These are phyloP conservation scores for Rhagophthalmus giganteus DNA, from an alignment of 2,888 invertebrate genomes.

Conservation along the genomic window DNA sequence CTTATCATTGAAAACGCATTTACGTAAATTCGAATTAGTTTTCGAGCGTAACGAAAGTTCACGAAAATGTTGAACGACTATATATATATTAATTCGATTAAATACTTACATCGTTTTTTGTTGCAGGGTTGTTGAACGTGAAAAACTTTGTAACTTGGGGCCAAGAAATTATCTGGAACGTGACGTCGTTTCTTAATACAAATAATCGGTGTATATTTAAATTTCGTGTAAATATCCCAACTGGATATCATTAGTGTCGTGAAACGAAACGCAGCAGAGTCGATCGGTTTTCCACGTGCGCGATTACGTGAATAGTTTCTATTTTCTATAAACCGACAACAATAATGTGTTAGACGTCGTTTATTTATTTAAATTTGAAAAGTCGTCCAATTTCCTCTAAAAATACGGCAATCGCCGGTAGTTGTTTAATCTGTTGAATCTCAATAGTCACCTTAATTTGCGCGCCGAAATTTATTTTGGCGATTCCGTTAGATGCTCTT, in stretches of 20 bases:
- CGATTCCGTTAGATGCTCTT: background rate
- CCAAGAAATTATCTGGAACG: background rate
- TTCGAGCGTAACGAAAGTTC: no score
- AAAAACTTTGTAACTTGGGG: background rate
- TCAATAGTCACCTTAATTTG: background rate
- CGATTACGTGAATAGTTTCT: no score
- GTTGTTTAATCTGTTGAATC: background rate
- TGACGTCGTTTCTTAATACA: slow-evolving; percentile 7
- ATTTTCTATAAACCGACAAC: no score
- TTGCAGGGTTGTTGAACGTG: background rate
- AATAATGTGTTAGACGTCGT: no score
- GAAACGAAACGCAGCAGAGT: no score
- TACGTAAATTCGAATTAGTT: no score
- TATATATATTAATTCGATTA: no score
- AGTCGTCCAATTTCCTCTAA: background rate
- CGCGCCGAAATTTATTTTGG: background rate
- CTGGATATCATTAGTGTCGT: slow-evolving; percentile 7
- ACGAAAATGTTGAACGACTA: no score
- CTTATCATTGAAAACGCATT: no score
- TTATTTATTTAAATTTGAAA: no score
- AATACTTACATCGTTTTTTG: no score
- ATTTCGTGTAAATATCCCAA: slow-evolving; percentile 22
- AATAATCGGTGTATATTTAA: slow-evolving; percentile 32
- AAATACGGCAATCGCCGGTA: background rate
- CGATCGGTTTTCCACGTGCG: no score